Evolutionary conservation across 2,888 invertebrate species (phyloP).

Genomic region (Mycalesis mineus): DNA sequence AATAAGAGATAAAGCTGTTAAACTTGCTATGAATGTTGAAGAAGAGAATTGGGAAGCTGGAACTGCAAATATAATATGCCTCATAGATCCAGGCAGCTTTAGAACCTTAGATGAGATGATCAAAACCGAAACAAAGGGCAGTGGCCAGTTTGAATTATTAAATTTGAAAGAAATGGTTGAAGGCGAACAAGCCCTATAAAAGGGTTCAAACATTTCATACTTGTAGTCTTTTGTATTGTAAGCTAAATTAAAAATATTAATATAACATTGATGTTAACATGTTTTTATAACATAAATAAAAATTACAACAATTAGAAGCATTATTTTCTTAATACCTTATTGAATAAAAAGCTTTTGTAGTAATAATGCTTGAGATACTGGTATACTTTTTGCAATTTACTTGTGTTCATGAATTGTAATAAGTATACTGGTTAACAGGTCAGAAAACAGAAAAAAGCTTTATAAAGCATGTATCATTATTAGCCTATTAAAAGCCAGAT

Average conservation of each 20-base stretch:
- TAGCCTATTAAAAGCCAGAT: too few species aligned
- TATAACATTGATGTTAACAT: background rate
- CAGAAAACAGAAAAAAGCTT: too few species aligned
- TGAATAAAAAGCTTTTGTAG: too few species aligned
- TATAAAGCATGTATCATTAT: too few species aligned
- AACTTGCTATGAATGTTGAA: slow-evolving; percentile 87
- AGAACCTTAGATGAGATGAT: slow-evolving; percentile 92
- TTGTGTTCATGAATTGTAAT: too few species aligned
- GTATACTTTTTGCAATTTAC: too few species aligned
- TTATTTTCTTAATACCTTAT: too few species aligned
- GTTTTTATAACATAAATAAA: too few species aligned
- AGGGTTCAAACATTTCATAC: background rate
- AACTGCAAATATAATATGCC: slow-evolving; percentile 87
- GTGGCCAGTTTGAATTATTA: slow-evolving; percentile 92
- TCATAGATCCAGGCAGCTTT: slow-evolving; percentile 96
- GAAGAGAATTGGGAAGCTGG: slow-evolving; percentile 90
- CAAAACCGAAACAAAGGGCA: slow-evolving; percentile 89
- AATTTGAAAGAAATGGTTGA: slow-evolving; percentile 94
- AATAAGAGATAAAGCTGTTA: slow-evolving; percentile 87
- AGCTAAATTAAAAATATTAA: background rate
- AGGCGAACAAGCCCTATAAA: slow-evolving; percentile 86
- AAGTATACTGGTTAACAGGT: too few species aligned
- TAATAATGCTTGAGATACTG: too few species aligned
- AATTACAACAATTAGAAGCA: too few species aligned
- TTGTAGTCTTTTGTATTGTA: background rate